Evolutionary conservation across 1,140 invertebrate genomes (phyloP).

Genomic region (Drosophila subobscura): DNA sequence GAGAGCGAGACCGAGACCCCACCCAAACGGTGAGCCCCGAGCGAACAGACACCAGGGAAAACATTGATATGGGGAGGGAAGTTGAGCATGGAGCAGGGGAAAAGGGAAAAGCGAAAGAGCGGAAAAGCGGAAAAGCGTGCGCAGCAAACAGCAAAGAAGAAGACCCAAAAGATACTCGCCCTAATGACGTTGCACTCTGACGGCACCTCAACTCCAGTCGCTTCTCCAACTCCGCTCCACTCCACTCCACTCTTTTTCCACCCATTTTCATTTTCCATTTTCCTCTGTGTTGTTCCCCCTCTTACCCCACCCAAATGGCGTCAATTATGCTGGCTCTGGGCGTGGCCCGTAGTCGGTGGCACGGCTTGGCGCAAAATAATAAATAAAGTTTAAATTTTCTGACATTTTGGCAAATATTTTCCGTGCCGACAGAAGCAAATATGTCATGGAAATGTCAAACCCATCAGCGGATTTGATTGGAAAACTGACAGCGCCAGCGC

Average conservation of each 20-base stretch:
- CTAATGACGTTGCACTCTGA: slow-evolving; percentile 48
- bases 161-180: slow-evolving; percentile 47
- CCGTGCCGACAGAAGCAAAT: slow-evolving; percentile 75
- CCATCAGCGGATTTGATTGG: slow-evolving; percentile 74
- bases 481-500: slow-evolving; percentile 65
- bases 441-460: slow-evolving; percentile 80
- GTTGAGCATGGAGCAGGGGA: no score
- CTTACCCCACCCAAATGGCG: slow-evolving; percentile 39
- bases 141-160: slow-evolving; percentile 35
- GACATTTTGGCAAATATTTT: slow-evolving; percentile 82
- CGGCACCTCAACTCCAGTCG: slow-evolving; percentile 18
- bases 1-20: slow-evolving; percentile 34
- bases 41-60: slow-evolving; percentile 5
- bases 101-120: slow-evolving; percentile 6
- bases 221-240: slow-evolving; percentile 1
- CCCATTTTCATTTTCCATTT: no score
- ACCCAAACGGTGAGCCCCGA: slow-evolving; percentile 23
- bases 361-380: slow-evolving; percentile 76
- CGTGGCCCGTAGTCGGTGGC: slow-evolving; percentile 49
- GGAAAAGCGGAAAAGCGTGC: slow-evolving; percentile 60
- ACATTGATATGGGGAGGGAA: no score
- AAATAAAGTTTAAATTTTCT: slow-evolving; percentile 80
- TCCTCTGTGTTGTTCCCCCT: slow-evolving; percentile 22
- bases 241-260: no score
- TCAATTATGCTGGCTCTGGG: slow-evolving; percentile 69